Percentiles rank a stretch among this genome's conserved stretches.
Evolutionary conservation across 2,797 vertebrate species (phyloP).

Genomic region (Graptemys geographica): DNA sequence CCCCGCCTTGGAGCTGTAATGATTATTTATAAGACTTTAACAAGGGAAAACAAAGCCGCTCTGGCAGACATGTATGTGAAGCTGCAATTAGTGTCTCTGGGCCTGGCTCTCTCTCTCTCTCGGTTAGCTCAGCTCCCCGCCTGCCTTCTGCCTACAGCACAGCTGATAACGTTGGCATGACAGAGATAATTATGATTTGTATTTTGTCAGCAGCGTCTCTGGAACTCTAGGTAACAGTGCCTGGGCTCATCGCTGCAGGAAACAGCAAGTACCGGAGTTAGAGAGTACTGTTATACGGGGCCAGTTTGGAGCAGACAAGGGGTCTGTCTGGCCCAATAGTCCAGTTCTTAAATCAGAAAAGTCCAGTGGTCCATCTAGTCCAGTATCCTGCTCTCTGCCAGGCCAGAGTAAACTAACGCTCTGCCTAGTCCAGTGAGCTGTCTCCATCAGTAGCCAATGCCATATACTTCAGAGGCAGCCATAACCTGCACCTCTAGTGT

Average conservation of each 20-base stretch:
- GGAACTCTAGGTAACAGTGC: not conserved
- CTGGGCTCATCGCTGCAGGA: not conserved
- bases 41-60: not conserved
- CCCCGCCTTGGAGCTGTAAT: constrained; percentile 32
- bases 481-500: not conserved
- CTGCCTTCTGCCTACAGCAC: not conserved
- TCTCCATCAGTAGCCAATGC: not conserved
- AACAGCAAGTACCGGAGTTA: accelerated
- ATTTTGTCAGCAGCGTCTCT: not conserved
- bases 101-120: not conserved
- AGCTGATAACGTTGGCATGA: not conserved
- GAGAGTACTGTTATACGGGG: not conserved
- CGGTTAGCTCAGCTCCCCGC: not conserved
- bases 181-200: not conserved
- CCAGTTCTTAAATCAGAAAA: not conserved
- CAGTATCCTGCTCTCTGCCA: not conserved
- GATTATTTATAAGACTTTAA: constrained; percentile 9
- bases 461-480: not conserved
- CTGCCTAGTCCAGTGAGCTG: not conserved
- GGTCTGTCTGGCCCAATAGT: not conserved
- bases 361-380: not conserved
- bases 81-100: not conserved
- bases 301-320: not conserved
- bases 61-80: not conserved
- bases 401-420: not conserved